These are phyloP conservation scores for Danio tinwini DNA, from an alignment of 2,797 vertebrate genomes.

Conservation along the genomic window DNA sequence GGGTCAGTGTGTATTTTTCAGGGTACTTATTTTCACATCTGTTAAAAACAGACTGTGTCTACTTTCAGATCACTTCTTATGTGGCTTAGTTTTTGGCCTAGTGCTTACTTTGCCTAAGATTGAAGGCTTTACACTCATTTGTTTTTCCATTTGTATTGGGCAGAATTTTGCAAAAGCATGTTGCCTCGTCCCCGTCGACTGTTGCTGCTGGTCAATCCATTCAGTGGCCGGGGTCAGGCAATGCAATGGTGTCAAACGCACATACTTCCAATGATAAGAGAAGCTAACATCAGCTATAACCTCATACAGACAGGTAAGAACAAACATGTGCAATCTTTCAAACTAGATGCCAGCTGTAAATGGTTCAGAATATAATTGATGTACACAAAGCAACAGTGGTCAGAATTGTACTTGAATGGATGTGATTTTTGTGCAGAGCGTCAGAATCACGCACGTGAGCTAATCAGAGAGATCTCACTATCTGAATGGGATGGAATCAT, in stretches of 20 bases:
- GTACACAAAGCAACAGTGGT: neutral
- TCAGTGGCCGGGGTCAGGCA: slow-evolving; percentile 87
- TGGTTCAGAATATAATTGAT: neutral
- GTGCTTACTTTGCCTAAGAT: neutral
- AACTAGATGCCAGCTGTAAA: neutral
- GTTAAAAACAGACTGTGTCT: neutral
- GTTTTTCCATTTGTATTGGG: slow-evolving; percentile 14
- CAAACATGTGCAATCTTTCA: neutral
- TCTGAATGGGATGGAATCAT: slow-evolving; percentile 91
- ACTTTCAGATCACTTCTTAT: neutral
- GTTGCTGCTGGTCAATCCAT: slow-evolving; percentile 91
- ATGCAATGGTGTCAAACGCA: slow-evolving; percentile 90
- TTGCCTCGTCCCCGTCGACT: slow-evolving; percentile 86
- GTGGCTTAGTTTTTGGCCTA: neutral
- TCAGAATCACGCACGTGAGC: slow-evolving; percentile 88
- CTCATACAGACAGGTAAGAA: slow-evolving; percentile 89
- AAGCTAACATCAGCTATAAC: slow-evolving; percentile 93
- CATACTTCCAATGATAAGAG: slow-evolving; percentile 90
- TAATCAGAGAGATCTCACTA: slow-evolving; percentile 85
- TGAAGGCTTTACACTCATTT: neutral
- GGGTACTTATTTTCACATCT: neutral
- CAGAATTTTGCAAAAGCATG: slow-evolving; percentile 85
- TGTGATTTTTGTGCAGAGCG: slow-evolving; percentile 75
- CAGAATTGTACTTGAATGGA: neutral
- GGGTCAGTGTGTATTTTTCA: neutral